These are phyloP conservation scores for Semotilus atromaculatus DNA, from an alignment of 2,797 vertebrate species.

Conservation along the genomic window DNA sequence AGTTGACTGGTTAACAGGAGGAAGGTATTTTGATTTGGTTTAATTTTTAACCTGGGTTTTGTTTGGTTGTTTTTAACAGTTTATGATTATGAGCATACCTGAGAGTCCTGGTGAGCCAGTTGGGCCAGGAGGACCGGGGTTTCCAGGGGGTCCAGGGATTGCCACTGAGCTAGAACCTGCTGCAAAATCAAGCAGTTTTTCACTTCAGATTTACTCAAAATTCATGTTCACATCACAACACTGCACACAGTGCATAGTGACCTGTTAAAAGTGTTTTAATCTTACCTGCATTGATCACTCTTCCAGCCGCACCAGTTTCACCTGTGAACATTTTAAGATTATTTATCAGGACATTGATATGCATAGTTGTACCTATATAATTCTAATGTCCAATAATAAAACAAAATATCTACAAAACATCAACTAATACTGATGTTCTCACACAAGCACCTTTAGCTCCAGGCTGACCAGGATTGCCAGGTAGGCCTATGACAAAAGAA, in stretches of 20 bases:
- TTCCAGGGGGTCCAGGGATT: constrained; percentile 90
- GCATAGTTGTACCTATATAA: neutral
- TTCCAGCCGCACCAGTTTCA: constrained; percentile 85
- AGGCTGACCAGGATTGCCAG: constrained; percentile 86
- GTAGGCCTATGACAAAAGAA: constrained; percentile 79
- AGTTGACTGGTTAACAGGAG: neutral
- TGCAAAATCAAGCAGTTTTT: constrained; percentile 66
- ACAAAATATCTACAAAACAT: neutral
- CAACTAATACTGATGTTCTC: neutral
- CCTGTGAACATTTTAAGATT: constrained; percentile 74
- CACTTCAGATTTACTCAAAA: neutral
- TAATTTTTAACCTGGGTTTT: neutral
- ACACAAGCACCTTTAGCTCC: constrained; percentile 84
- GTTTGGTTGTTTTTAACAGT: neutral
- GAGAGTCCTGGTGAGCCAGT: constrained; percentile 88
- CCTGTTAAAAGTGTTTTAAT: neutral
- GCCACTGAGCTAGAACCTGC: constrained; percentile 82
- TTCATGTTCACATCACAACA: neutral
- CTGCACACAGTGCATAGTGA: neutral
- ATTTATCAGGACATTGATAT: neutral
- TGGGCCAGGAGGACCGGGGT: constrained; percentile 84
- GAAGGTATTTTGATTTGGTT: neutral
- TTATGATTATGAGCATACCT: constrained; percentile 75
- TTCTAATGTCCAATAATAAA: neutral
- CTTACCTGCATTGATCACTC: constrained; percentile 88